phyloP scores from a whole-genome alignment of 2,888 invertebrate genomes.

The Drosophila melanosoma region DNA sequence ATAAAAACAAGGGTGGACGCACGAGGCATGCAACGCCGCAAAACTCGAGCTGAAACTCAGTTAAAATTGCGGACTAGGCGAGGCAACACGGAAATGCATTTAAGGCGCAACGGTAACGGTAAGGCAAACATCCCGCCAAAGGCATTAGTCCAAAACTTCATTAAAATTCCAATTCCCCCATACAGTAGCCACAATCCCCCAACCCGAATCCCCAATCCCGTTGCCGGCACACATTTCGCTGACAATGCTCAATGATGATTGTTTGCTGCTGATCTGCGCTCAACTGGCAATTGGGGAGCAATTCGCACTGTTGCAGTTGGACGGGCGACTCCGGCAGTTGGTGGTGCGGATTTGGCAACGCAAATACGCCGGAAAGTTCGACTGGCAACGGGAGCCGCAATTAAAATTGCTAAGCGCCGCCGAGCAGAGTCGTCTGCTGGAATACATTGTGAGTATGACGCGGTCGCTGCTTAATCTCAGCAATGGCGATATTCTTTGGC shows the following conservation, averaged over 20 bases:
- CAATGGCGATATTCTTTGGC: constrained; percentile 20
- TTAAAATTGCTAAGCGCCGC: constrained; percentile 37
- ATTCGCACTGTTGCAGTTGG: constrained; percentile 53
- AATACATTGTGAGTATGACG: constrained; percentile 43
- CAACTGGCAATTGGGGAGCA: constrained; percentile 60
- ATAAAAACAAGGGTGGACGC: constrained; percentile 50
- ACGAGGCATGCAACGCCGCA: constrained; percentile 4
- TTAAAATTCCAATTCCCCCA: background rate
- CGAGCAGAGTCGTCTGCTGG: constrained; percentile 49
- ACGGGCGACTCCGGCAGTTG: constrained; percentile 42
- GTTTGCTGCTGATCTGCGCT: constrained; percentile 63
- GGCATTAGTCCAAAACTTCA: background rate
- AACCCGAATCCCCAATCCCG: too few relatives aligned
- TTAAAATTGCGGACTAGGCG: constrained; percentile 38
- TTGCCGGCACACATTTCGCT: constrained; percentile 18
- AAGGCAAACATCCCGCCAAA: constrained; percentile 18
- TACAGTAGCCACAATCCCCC: background rate
- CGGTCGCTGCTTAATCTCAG: constrained; percentile 53
- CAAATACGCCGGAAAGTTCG: constrained; percentile 52
- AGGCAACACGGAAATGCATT: constrained; percentile 40
- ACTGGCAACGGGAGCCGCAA: constrained; percentile 49
- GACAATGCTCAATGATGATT: constrained; percentile 65
- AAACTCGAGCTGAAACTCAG: constrained; percentile 37
- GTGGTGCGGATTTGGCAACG: constrained; percentile 57
- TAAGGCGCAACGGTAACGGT: constrained; percentile 39